These are phyloP conservation scores for Crotalus viridis DNA, from an alignment of 2,113 vertebrate genomes.

Conservation along the genomic window DNA sequence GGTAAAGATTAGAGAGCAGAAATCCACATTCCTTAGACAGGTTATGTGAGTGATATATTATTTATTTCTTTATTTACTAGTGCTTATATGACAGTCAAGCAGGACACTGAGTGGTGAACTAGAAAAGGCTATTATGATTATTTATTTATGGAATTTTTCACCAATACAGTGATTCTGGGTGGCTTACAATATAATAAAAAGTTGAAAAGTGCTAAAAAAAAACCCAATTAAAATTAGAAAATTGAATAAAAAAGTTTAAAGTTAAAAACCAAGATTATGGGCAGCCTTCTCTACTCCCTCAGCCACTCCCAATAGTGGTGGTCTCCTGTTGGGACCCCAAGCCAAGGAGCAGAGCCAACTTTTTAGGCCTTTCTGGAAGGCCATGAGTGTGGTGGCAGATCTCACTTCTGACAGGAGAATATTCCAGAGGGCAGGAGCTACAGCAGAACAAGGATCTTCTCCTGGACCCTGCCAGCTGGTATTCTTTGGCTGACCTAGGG, in stretches of 20 bases:
- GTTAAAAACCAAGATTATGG: neutral
- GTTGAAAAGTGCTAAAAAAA: neutral
- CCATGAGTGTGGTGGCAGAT: neutral
- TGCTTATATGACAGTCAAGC: neutral
- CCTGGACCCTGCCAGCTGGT: neutral
- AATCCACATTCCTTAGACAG: neutral
- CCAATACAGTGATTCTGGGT: neutral
- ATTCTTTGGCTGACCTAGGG: neutral
- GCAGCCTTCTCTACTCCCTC: neutral
- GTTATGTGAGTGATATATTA: neutral
- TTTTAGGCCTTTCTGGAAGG: neutral
- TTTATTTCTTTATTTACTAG: neutral
- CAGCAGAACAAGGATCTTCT: no score
- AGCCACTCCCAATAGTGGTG: neutral
- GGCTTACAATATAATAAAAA: neutral
- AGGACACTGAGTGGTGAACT: neutral
- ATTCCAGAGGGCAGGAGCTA: neutral
- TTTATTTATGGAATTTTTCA: neutral
- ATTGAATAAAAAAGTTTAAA: neutral
- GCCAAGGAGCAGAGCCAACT: neutral
- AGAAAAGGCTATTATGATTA: neutral
- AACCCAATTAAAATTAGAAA: neutral
- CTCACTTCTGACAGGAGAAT: neutral
- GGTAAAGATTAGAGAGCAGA: neutral
- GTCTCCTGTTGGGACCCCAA: neutral